Evolutionary conservation across 1,140 invertebrate species (phyloP), one percentile per base, ranked within the genome.

Genomic region (Spodoptera frugiperda): DNA sequence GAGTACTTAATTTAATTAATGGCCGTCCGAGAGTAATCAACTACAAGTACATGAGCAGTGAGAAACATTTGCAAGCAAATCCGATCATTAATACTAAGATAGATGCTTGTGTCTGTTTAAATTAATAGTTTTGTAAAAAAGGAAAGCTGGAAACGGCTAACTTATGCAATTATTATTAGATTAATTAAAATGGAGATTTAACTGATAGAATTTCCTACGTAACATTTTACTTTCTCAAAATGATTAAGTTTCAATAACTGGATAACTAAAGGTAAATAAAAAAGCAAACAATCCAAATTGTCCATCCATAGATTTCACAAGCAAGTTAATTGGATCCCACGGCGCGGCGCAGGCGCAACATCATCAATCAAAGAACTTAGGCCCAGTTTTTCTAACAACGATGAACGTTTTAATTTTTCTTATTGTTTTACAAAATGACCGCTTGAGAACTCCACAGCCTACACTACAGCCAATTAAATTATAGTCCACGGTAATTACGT

Each of bases 301-400:
- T 73, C 71, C 54, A 61, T 61, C 55, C 44, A 59, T 14, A 49
- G 44, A 39, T 46, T 46, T 73, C 49, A 61, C 44, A 59, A 61
- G 71, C 9, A 9, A 33, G 55, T 21, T 73, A 76, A 76, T 76
- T 76, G 63, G 59, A 54, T 76, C 73, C 73, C 73, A 76, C 73
- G 73, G 49, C 19, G 61, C 49, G 11, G 6, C 46, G 12, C 21
- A 49, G 73, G 49, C 19, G 61, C 49, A 25, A 9, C 46, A 15
- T 30, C 61, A 76, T 76, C 73, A 67, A 76, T 76, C 73, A 76
- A 67, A 73, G 33, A 73, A n/a, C 70, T 30, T 25, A 25, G 44
- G 44, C 39, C 71, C 55, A 73, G 55, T 61, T 73, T 73, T 73
- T 73, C 44, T 73, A 73, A 48, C 44, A 48, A 49, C 63, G 17